Percentiles rank a stretch among this genome's conserved stretches.
phyloP scores from a whole-genome alignment of 2,113 vertebrate species.

The Pterocles orientalis region DNA sequence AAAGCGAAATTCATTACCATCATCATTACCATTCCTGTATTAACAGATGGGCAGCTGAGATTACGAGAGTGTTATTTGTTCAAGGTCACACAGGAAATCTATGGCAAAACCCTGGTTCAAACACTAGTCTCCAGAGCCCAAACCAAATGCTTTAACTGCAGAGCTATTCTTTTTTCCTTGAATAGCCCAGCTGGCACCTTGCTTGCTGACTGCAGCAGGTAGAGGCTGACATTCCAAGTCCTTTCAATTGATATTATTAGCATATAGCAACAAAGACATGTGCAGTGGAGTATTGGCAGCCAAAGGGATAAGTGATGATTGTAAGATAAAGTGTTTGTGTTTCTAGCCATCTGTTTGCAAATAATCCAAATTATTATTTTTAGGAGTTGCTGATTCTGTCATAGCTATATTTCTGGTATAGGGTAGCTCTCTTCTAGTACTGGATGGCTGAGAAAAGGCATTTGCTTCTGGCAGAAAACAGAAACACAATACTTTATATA shows the following conservation, averaged over 20 bases:
- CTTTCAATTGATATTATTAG: slow-evolving; percentile 31
- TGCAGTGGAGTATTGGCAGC: slow-evolving; percentile 14
- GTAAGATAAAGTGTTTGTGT: slow-evolving; percentile 36
- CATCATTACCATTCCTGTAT: background rate
- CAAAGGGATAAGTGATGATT: slow-evolving; percentile 52
- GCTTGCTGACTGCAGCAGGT: background rate
- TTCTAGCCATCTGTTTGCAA: slow-evolving; percentile 64
- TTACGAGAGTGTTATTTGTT: background rate
- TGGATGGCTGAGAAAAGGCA: background rate
- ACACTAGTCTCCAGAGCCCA: background rate
- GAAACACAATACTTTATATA: background rate
- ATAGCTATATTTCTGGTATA: background rate
- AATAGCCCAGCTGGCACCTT: slow-evolving; percentile 18
- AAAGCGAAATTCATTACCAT: background rate
- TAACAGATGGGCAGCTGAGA: slow-evolving; percentile 48
- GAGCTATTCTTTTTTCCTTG: background rate
- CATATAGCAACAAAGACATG: slow-evolving; percentile 12
- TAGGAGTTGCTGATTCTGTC: background rate
- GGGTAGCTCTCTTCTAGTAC: background rate
- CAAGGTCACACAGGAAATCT: slow-evolving; percentile 32
- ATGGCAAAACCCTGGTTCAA: background rate
- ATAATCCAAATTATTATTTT: slow-evolving; percentile 54
- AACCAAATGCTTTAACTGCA: background rate
- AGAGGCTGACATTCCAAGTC: slow-evolving; percentile 32
- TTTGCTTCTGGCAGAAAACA: background rate